Conservation (phyloP, 2,797 vertebrate genomes). For the Mormyrops boulengeri region DNA sequence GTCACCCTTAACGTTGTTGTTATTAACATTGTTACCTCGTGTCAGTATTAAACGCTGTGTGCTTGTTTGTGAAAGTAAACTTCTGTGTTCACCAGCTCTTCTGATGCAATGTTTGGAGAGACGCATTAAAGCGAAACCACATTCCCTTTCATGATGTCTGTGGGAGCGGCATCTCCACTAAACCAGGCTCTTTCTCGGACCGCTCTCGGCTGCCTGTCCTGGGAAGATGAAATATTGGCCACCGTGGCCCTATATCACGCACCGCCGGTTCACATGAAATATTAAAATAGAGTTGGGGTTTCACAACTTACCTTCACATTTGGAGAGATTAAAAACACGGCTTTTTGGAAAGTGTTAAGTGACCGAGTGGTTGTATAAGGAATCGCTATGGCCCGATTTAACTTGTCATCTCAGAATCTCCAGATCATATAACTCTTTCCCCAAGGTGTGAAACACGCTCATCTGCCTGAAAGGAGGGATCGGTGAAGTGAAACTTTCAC, state of each 20-base stretch:
- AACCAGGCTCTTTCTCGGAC: neutral
- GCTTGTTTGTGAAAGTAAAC: neutral
- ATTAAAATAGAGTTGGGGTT: conserved; percentile 11
- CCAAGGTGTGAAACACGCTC: neutral
- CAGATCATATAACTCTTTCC: conserved; percentile 20
- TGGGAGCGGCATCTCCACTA: neutral
- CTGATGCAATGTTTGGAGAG: neutral
- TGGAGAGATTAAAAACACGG: conserved; percentile 19
- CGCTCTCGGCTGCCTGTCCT: neutral
- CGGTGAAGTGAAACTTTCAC: conserved; percentile 14
- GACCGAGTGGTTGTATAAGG: conserved; percentile 19
- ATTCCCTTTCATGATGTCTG: neutral
- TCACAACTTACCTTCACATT: conserved; percentile 16
- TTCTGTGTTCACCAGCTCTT: neutral
- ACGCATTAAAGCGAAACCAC: neutral
- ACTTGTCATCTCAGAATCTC: conserved; percentile 25
- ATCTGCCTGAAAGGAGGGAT: neutral
- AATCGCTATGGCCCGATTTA: conserved; percentile 14
- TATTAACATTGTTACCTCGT: neutral
- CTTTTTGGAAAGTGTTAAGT: conserved; percentile 20
- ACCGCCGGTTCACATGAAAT: conserved; percentile 7
- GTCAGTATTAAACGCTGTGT: neutral
- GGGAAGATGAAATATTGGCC: neutral
- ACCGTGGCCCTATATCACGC: neutral
- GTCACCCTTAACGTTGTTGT: neutral